These are phyloP conservation scores for Trachelipus rathkii DNA, from an alignment of 1,140 invertebrate genomes.

Conservation along the genomic window DNA sequence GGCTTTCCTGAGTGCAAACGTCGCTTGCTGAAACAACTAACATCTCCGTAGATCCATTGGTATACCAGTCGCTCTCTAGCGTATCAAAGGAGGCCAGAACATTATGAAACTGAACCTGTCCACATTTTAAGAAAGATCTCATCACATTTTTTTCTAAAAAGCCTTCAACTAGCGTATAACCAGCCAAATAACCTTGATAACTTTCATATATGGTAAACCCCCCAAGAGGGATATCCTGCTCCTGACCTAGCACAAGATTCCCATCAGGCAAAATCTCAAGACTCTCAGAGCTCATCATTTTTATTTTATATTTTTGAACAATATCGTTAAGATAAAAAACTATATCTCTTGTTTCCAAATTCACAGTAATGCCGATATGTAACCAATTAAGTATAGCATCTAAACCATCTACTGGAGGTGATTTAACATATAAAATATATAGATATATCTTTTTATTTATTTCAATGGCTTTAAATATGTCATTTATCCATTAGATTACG, in stretches of 20 bases:
- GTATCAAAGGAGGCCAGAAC: constrained; percentile 23
- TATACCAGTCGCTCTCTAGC: constrained; percentile 27
- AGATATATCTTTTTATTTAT: too few species aligned
- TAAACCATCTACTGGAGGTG: too few species aligned
- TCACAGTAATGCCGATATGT: constrained; percentile 32
- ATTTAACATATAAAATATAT: too few species aligned
- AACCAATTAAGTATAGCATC: constrained; percentile 23
- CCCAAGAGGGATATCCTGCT: constrained; percentile 35
- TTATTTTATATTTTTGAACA: constrained; percentile 20
- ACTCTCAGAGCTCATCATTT: background rate
- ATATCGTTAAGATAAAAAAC: constrained; percentile 19
- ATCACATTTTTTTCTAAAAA: constrained; percentile 18
- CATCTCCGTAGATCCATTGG: constrained; percentile 17
- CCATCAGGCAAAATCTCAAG: constrained; percentile 31
- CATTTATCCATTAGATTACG: too few species aligned
- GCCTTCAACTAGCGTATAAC: constrained; percentile 22
- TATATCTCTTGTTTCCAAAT: constrained; percentile 24
- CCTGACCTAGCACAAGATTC: constrained; percentile 33
- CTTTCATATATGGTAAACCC: constrained; percentile 32
- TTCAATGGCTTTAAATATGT: too few species aligned
- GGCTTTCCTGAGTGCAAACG: constrained; percentile 16
- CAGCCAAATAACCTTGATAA: constrained; percentile 32
- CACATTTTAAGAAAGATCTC: constrained; percentile 27
- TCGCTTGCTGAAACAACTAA: background rate
- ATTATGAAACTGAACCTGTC: background rate